Conservation (phyloP, 2,797 vertebrate genomes). For the Dermochelys coriacea region DNA sequence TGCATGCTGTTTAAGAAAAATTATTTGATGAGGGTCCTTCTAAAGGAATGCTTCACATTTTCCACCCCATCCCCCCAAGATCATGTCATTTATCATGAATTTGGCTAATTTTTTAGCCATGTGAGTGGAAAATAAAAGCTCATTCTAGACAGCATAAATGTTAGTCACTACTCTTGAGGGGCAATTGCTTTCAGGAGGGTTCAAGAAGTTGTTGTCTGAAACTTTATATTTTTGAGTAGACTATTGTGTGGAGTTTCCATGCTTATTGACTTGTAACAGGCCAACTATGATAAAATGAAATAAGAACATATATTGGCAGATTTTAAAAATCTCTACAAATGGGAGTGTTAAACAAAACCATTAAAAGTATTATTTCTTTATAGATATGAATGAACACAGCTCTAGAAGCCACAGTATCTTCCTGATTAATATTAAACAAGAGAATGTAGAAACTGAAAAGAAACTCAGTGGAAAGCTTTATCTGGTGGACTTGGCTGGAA, state of each 20-base stretch:
- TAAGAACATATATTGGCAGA: background rate
- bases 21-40: background rate
- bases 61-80: too few relatives aligned
- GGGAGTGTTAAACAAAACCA: background rate
- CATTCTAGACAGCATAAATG: background rate
- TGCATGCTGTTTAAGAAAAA: background rate
- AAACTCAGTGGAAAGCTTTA: constrained; percentile 97
- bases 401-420: constrained; percentile 98
- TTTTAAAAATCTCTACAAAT: background rate
- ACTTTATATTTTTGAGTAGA: background rate
- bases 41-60: background rate
- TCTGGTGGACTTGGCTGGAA: constrained; percentile 95
- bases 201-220: background rate
- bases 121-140: background rate
- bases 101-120: background rate
- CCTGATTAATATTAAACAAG: constrained; percentile 96
- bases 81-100: background rate
- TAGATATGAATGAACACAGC: constrained; percentile 99
- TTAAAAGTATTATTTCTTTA: constrained; percentile 45
- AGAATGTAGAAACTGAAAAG: constrained; percentile 95
- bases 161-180: background rate
- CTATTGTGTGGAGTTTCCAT: rapidly evolving
- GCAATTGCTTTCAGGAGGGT: background rate
- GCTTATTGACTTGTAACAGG: background rate
- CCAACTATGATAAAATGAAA: background rate